phyloP scores from a whole-genome alignment of 2,888 invertebrate species.

The Anarsia innoxiella region DNA sequence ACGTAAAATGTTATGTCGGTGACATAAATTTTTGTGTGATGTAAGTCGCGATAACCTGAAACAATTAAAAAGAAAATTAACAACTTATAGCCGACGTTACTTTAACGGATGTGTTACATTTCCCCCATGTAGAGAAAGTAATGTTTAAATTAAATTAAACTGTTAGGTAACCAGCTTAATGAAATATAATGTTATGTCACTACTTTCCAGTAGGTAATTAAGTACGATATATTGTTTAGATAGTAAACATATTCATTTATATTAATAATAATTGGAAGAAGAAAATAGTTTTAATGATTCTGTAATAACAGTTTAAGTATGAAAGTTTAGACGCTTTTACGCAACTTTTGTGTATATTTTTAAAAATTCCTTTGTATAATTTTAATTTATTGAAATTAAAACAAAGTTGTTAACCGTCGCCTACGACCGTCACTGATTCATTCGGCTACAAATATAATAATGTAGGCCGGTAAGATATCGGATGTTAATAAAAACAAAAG shows the following conservation, averaged over 20 bases:
- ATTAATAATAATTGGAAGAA: no score
- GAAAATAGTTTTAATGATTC: no score
- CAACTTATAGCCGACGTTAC: neutral
- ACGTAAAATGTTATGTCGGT: constrained; percentile 41
- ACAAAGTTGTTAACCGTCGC: no score
- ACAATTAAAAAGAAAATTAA: constrained; percentile 31
- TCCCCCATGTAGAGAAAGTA: neutral
- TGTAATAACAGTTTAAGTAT: no score
- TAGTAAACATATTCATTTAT: neutral
- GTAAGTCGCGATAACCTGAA: constrained; percentile 53
- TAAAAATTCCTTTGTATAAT: no score
- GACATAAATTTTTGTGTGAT: constrained; percentile 57
- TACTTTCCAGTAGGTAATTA: constrained; percentile 1
- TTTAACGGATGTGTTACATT: neutral
- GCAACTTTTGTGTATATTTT: no score
- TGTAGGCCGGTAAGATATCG: no score
- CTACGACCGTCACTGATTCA: no score
- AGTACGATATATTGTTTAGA: neutral
- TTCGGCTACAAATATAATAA: no score
- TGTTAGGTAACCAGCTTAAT: constrained; percentile 3
- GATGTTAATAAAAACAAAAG: constrained; percentile 18
- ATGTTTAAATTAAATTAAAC: constrained; percentile 2
- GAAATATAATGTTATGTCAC: neutral
- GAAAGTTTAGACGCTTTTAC: no score
- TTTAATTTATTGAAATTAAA: no score